Conservation (phyloP, 2,113 vertebrate species). For the Cyrtonyx montezumae region DNA sequence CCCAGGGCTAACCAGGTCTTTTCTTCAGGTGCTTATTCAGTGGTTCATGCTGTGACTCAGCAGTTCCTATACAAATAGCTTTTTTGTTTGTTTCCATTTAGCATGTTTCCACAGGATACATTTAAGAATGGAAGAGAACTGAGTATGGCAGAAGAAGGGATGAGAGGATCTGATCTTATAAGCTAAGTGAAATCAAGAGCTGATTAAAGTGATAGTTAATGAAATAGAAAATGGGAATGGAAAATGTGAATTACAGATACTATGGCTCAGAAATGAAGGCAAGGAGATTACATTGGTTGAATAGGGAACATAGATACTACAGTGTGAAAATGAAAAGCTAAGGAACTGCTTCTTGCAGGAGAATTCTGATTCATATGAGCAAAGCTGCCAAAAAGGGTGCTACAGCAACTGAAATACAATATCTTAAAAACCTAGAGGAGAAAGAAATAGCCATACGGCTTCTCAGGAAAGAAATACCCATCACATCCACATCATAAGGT, state of each 20-base stretch:
- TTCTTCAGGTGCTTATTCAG: too few relatives aligned
- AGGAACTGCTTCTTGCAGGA: not conserved
- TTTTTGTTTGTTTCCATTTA: not conserved
- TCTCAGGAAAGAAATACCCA: slow-evolving; percentile 6
- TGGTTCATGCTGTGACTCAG: too few relatives aligned
- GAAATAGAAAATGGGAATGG: not conserved
- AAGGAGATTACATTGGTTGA: not conserved
- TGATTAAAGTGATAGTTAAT: not conserved
- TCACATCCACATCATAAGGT: slow-evolving; percentile 27
- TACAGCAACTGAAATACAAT: not conserved
- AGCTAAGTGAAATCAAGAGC: not conserved
- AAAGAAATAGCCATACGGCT: slow-evolving; percentile 38
- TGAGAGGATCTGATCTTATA: not conserved
- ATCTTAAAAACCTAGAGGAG: not conserved
- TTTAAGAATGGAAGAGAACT: not conserved
- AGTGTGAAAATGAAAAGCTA: not conserved
- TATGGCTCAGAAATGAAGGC: not conserved
- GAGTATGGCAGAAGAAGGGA: not conserved
- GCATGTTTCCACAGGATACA: fast-evolving
- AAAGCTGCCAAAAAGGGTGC: not conserved
- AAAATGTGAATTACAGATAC: not conserved
- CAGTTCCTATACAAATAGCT: too few relatives aligned
- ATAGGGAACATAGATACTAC: not conserved
- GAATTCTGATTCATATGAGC: not conserved
- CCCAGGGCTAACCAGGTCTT: too few relatives aligned